Evolutionary conservation across 2,797 vertebrate species (phyloP).

Genomic region (Macrochelys suwanniensis): DNA sequence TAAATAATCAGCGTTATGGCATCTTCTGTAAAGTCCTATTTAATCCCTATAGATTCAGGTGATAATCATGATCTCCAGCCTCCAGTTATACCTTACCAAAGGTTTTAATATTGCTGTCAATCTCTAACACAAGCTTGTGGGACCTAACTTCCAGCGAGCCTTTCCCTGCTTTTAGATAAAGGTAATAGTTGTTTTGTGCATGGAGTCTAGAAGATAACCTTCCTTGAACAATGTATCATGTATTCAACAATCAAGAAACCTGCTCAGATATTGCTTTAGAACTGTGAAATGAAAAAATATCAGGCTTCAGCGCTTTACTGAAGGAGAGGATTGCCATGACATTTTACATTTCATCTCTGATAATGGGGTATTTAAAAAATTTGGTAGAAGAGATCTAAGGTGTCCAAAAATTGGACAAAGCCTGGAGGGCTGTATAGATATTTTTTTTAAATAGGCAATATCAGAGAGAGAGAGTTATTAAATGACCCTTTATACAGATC

Average conservation of each 20-base stretch:
- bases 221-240: neutral
- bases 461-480: neutral
- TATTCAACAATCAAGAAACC: neutral
- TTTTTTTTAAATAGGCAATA: neutral
- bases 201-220: neutral
- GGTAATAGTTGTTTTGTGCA: neutral
- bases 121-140: neutral
- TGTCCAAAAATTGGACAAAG: slow-evolving; percentile 9
- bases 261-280: slow-evolving; percentile 22
- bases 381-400: neutral
- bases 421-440: neutral
- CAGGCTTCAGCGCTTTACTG: slow-evolving; percentile 5
- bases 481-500: slow-evolving; percentile 3
- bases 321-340: neutral
- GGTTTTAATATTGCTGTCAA: neutral
- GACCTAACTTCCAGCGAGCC: neutral
- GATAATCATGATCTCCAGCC: slow-evolving; percentile 30
- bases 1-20: slow-evolving; percentile 14
- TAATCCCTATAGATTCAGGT: slow-evolving; percentile 24
- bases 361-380: slow-evolving; percentile 25
- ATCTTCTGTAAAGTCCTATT: neutral
- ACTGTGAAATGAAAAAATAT: slow-evolving; percentile 17
- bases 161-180: slow-evolving; percentile 15
- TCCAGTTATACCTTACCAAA: slow-evolving; percentile 24
- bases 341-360: neutral